Base-by-base conservation (phyloP, 2,113 vertebrate genomes). In the Daboia siamensis region DNA sequence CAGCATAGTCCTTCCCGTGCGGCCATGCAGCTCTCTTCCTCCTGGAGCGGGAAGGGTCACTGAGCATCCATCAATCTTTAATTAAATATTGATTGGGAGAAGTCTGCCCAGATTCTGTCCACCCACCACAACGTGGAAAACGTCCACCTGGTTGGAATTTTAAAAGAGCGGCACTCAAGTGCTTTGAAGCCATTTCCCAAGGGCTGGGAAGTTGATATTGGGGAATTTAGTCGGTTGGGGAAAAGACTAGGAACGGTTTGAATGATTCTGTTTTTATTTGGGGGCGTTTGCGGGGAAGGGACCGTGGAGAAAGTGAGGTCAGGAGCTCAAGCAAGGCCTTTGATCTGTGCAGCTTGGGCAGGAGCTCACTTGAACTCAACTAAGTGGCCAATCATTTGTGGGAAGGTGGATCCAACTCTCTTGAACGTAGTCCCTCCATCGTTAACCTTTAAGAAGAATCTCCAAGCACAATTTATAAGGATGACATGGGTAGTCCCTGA, bases 41-140 rank as follows among this genome's bases (percentile, higher is more conserved):
- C 7, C 90, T 0, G 0, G 55, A 11, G 94, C 87, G 86, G 90
- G 87, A 29, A 55, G 87, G 74, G 91, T 90, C 33, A 17, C 46
- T 39, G 54, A 90, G 54, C 95, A 95, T 96, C 95, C 90, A 59
- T 95, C 96, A 91, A 33, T 87, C 93, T 94, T 96, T 97, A 96
- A 96, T 97, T 96, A 95, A 95, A 95, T 96, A 96, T 96, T 59
- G 96, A 96, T 90, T 92, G 57, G 61, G 93, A 94, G 91, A 95
- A 24, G 57, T 87, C 87, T n/a, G 10, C 90, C 64, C 39, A 21
- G 88, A 80, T 90, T 87, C 87, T 51, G 90, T 85, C 94, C 29
- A 74, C 7, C 46, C 46, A 94, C 93, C 91, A 56, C 59, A 57
- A 52, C 88, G 21, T 84, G 0, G n/a, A 91, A 87, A 26, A 90